These are phyloP conservation scores for Metallyticus violacea DNA, from an alignment of 2,888 invertebrate genomes.

Conservation along the genomic window DNA sequence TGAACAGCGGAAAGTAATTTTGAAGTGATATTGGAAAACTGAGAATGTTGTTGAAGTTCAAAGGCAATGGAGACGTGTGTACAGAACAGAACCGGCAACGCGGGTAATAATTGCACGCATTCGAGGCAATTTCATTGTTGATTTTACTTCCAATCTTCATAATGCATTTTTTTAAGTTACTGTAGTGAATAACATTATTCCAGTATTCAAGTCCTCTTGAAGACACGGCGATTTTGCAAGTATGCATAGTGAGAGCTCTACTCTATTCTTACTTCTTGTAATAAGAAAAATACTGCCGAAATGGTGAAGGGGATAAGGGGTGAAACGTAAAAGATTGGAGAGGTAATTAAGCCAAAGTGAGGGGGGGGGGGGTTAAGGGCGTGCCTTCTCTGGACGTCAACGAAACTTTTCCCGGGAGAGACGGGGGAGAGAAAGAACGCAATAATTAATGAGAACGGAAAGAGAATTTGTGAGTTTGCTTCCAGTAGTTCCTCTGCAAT, in stretches of 20 bases:
- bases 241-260: background rate
- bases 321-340: conserved; percentile 7
- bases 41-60: too few relatives aligned
- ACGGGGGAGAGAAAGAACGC: background rate
- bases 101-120: too few relatives aligned
- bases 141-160: too few relatives aligned
- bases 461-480: conserved; percentile 1
- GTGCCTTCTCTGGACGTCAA: conserved; percentile 1
- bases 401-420: conserved; percentile 5
- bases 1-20: too few relatives aligned
- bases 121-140: too few relatives aligned
- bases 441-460: conserved; percentile 9
- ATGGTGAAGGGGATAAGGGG: background rate
- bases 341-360: conserved; percentile 8
- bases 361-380: background rate
- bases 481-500: background rate
- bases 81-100: too few relatives aligned
- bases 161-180: too few relatives aligned
- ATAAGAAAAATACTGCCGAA: conserved; percentile 7
- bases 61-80: too few relatives aligned
- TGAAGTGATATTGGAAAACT: too few relatives aligned
- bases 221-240: too few relatives aligned
- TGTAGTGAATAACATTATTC: too few relatives aligned
- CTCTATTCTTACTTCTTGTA: background rate
- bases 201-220: too few relatives aligned